phyloP scores from a whole-genome alignment of 2,888 invertebrate genomes.

The Cryptops parisi region DNA sequence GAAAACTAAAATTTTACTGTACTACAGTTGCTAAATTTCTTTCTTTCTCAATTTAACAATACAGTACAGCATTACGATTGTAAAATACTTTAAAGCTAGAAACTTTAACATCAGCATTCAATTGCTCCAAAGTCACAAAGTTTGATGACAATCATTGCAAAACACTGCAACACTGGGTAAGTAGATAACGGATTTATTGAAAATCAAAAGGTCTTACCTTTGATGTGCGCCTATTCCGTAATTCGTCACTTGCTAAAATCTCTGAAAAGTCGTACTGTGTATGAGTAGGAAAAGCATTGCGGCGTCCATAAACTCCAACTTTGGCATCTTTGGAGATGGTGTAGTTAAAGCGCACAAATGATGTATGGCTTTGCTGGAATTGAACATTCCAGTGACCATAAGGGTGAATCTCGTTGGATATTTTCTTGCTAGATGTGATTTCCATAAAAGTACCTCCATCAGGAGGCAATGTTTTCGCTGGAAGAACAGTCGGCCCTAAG shows the following conservation, averaged over 20 bases:
- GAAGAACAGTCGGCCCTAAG: conserved; percentile 70
- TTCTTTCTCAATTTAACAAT: no score
- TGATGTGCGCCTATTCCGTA: conserved; percentile 15
- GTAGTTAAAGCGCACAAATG: conserved; percentile 47
- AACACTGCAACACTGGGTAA: no score
- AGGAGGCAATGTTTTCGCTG: conserved; percentile 78
- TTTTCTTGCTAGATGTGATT: conserved; percentile 62
- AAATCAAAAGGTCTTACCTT: no score
- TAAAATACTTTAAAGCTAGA: no score
- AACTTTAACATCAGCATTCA: no score
- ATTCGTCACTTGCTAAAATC: conserved; percentile 19
- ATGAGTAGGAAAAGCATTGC: conserved; percentile 27
- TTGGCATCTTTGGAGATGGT: conserved; percentile 47
- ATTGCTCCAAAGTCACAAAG: not conserved
- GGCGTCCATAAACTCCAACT: conserved; percentile 27
- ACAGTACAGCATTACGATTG: no score
- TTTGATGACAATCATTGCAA: no score
- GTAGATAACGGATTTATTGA: no score
- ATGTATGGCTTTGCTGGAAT: conserved; percentile 52
- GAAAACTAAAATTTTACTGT: no score
- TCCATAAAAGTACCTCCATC: conserved; percentile 85
- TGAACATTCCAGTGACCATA: conserved; percentile 90
- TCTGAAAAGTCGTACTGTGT: conserved; percentile 28
- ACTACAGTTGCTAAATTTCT: no score
- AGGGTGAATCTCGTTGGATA: conserved; percentile 68